phyloP scores from a whole-genome alignment of 2,113 vertebrate genomes.

The Alces alces region DNA sequence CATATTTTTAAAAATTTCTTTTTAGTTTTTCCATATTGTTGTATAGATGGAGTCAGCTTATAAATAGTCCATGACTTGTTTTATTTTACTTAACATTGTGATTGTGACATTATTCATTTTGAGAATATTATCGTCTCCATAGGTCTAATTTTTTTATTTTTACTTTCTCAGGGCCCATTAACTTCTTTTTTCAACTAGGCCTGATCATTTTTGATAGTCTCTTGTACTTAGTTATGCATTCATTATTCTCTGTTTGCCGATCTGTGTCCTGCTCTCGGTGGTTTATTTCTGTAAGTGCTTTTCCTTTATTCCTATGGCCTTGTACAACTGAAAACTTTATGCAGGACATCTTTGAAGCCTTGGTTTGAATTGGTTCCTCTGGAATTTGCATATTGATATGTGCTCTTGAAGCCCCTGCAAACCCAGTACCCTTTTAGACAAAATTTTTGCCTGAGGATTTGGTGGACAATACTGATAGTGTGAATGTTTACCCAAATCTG shows the following conservation, averaged over 20 bases:
- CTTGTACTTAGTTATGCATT: background rate
- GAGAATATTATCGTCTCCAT: background rate
- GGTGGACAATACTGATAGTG: background rate
- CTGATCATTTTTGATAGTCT: background rate
- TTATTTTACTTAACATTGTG: background rate
- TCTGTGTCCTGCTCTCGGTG: background rate
- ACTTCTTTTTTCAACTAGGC: background rate
- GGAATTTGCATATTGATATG: background rate
- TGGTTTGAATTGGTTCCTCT: background rate
- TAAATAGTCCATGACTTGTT: background rate
- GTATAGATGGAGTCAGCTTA: background rate
- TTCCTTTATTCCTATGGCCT: background rate
- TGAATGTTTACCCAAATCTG: background rate
- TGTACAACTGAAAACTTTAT: background rate
- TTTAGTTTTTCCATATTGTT: constrained; percentile 12
- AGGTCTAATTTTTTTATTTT: background rate
- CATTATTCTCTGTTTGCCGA: background rate
- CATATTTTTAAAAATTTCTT: background rate
- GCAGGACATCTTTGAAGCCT: background rate
- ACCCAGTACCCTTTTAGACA: background rate
- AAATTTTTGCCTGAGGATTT: background rate
- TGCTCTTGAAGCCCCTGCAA: background rate
- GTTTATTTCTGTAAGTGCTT: background rate
- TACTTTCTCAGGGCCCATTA: background rate
- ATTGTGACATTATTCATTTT: constrained; percentile 1